These are phyloP conservation scores for Scolanthus callimorphus DNA, from an alignment of 92 coral and sea anemone genomes.

Conservation along the genomic window DNA sequence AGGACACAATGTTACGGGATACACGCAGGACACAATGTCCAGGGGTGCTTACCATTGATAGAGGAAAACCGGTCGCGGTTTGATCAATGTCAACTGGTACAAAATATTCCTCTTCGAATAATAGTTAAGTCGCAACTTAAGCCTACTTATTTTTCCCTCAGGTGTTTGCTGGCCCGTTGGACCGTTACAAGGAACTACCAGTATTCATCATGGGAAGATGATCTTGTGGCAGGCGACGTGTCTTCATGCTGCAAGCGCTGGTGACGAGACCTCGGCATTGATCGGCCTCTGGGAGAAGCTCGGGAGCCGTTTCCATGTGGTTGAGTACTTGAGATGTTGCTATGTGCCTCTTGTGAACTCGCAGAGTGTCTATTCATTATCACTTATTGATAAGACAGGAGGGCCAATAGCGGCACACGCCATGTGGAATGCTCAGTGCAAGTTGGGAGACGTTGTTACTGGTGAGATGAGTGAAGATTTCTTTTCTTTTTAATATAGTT, in stretches of 20 bases:
- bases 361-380: conserved; percentile 2
- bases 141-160: background rate
- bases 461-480: conserved; percentile 4
- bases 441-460: conserved; percentile 6
- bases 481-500: too few relatives aligned
- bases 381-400: conserved; percentile 14
- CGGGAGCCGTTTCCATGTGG: conserved; percentile 26
- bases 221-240: conserved; percentile 31
- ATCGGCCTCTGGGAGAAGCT: conserved; percentile 34
- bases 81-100: too few relatives aligned
- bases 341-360: conserved; percentile 11
- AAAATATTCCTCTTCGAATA: too few relatives aligned
- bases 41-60: too few relatives aligned
- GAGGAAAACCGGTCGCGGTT: too few relatives aligned
- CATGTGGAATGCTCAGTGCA: conserved; percentile 31
- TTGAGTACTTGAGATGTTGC: conserved; percentile 32
- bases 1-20: too few relatives aligned
- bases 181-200: conserved; percentile 21
- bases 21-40: too few relatives aligned
- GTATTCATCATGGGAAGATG: conserved; percentile 22
- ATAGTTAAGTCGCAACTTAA: too few relatives aligned
- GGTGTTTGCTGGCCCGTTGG: conserved; percentile 22
- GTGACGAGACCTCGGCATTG: background rate
- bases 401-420: conserved; percentile 11
- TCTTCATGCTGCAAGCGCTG: background rate